Conservation (phyloP, 2,113 vertebrate genomes). For the Pungitius pungitius region DNA sequence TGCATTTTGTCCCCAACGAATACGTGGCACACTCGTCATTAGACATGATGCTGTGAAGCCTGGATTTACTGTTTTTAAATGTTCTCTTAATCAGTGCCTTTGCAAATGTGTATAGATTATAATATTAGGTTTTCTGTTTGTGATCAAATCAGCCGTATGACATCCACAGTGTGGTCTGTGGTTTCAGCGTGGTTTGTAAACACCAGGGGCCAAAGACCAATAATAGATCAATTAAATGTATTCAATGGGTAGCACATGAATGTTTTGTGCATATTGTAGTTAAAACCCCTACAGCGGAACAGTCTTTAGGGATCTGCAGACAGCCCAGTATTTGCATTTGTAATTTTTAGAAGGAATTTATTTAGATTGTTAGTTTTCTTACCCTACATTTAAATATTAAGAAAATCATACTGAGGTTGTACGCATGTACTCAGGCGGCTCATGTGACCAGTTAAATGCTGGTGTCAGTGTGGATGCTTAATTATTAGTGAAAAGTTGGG, state of each 20-base stretch:
- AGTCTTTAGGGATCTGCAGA: slow-evolving; percentile 10
- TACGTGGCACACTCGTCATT: slow-evolving; percentile 9
- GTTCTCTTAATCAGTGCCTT: not conserved
- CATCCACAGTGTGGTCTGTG: slow-evolving; percentile 1
- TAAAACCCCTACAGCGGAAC: slow-evolving; percentile 40
- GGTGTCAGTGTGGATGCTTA: not conserved
- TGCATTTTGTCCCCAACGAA: not conserved
- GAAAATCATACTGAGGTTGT: not conserved
- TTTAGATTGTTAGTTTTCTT: no score
- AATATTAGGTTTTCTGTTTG: slow-evolving; percentile 3
- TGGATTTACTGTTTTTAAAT: not conserved
- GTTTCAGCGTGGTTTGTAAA: slow-evolving; percentile 35
- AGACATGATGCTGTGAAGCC: not conserved
- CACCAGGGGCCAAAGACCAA: slow-evolving; percentile 32
- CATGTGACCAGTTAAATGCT: not conserved
- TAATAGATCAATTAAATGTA: slow-evolving; percentile 49
- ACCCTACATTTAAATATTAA: not conserved
- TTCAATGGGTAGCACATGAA: slow-evolving; percentile 42
- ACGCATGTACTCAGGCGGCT: no score
- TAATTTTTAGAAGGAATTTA: no score
- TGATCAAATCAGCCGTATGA: not conserved
- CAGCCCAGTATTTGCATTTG: no score
- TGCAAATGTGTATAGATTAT: not conserved
- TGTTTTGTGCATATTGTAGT: slow-evolving; percentile 29
- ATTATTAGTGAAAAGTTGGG: not conserved